Conservation (phyloP, 1,140 invertebrate species). For the Drosophila subobscura region DNA sequence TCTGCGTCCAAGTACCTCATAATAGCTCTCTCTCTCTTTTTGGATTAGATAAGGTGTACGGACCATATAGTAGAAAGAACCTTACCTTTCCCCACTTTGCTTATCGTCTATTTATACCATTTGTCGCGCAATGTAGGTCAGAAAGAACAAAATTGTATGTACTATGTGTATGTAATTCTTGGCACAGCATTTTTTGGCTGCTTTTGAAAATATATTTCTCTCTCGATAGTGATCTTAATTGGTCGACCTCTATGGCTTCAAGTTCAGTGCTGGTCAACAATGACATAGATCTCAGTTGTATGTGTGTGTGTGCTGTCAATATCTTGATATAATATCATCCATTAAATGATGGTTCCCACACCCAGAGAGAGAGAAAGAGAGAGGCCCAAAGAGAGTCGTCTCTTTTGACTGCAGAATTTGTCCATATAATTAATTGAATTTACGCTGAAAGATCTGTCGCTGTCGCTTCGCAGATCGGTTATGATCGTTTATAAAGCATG, state of each 20-base stretch:
- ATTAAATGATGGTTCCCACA: constrained; percentile 54
- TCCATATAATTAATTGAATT: constrained; percentile 51
- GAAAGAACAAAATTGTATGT: constrained; percentile 9
- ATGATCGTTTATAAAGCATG: constrained; percentile 55
- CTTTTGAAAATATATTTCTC: constrained; percentile 23
- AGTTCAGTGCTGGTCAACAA: constrained; percentile 63
- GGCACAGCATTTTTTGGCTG: constrained; percentile 6
- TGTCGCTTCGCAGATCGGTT: too few species aligned
- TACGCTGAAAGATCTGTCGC: constrained; percentile 5
- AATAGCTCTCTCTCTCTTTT: background rate
- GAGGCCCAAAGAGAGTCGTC: constrained; percentile 9
- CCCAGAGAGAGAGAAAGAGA: background rate
- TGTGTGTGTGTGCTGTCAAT: constrained; percentile 53
- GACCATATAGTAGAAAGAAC: too few species aligned
- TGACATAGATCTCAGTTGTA: background rate
- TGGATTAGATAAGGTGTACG: constrained; percentile 34
- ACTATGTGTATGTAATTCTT: constrained; percentile 7
- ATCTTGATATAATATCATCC: constrained; percentile 49
- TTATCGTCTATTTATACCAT: constrained; percentile 26
- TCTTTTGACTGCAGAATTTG: constrained; percentile 31
- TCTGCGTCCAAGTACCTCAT: background rate
- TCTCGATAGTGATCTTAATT: constrained; percentile 57
- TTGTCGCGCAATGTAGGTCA: constrained; percentile 32
- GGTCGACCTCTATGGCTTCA: constrained; percentile 61
- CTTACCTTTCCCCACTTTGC: constrained; percentile 11